Evolutionary conservation across 2,888 invertebrate species (phyloP), one percentile per base, ranked within the genome.

Genomic region (Hirtodrosophila trivittata): DNA sequence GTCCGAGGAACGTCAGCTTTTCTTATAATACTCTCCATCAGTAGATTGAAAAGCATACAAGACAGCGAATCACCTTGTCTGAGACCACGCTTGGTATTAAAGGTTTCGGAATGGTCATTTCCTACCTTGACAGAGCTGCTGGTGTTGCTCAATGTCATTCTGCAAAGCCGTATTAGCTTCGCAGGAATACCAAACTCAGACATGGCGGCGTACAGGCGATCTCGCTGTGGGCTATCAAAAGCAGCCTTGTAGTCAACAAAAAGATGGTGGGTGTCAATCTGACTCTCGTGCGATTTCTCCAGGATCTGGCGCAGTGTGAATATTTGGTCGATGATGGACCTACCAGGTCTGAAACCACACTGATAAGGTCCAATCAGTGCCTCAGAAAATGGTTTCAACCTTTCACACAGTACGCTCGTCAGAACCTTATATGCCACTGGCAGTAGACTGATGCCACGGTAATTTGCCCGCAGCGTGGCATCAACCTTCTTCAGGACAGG

Each of bases 201-300:
- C 51, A 68, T 65, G n/a, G 52, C 52, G 12, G 50, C 16, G 28
- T 50, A 64, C 6, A 62, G 10, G 33, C 25, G 9, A 35, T 38
- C 14, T 25, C 26, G 33, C 9, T 21, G 41, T 10, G 60, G 39
- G 30, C 62, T 62, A 32, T 69, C 57, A 16, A 54, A 66, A n/a
- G n/a, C n/a, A n/a, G 69, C 62, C 39, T 60, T 65, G 14, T 62
- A 62, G 12, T 65, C 49, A 16, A 68, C 42, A 32, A 62, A 66
- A 8, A 62, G 47, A 16, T 69, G 60, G 28, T 28, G 5, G 2
- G 2, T 14, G 14, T 35, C 35, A 13, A 35, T 35, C 5, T 35
- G 13, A 8, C 9, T 35, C 12, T 35, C 21, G 7, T 21, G 7
- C 8, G 12, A 18, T 18, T 39, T 21, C 16, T 39, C 39, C 21